Evolutionary conservation across 2,888 invertebrate species (phyloP).

Genomic region (Germaria angustata): DNA sequence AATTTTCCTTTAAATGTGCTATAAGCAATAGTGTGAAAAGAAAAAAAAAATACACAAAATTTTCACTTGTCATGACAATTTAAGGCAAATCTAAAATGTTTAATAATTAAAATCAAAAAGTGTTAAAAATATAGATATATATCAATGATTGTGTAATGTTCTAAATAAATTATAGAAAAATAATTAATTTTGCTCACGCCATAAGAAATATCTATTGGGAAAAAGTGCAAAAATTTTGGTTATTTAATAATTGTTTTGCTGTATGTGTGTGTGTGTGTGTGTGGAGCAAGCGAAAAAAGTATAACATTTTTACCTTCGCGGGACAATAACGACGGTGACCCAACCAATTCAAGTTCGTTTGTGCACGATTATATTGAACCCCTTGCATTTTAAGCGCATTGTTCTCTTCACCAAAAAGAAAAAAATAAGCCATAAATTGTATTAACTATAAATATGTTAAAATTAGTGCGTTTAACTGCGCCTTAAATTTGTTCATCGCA

Average conservation of each 20-base stretch:
- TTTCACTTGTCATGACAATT: conserved; percentile 67
- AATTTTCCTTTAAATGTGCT: conserved; percentile 9
- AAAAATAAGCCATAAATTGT: conserved; percentile 41
- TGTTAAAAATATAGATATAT: conserved; percentile 69
- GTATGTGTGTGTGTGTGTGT: conserved; percentile 52
- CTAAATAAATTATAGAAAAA: conserved; percentile 8
- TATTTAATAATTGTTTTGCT: conserved; percentile 63
- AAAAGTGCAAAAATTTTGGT: conserved; percentile 61
- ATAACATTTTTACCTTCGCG: conserved; percentile 66
- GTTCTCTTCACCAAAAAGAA: conserved; percentile 21
- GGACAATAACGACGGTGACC: conserved; percentile 64
- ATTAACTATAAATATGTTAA: conserved; percentile 15
- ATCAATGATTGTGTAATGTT: conserved; percentile 43
- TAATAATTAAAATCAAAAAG: conserved; percentile 53
- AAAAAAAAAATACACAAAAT: conserved; percentile 57
- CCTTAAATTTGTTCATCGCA: conserved; percentile 38
- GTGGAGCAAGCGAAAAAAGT: conserved; percentile 64
- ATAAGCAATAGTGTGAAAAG: conserved; percentile 38
- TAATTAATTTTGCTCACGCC: conserved; percentile 53
- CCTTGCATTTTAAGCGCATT: conserved; percentile 61
- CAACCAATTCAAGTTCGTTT: conserved; percentile 66
- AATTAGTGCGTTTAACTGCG: conserved; percentile 43
- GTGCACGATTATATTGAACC: conserved; percentile 61
- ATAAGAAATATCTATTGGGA: conserved; percentile 28
- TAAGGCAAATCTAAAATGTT: conserved; percentile 34